These are phyloP conservation scores for Meiosimyza platycephala DNA, from an alignment of 2,888 invertebrate species.

Conservation along the genomic window DNA sequence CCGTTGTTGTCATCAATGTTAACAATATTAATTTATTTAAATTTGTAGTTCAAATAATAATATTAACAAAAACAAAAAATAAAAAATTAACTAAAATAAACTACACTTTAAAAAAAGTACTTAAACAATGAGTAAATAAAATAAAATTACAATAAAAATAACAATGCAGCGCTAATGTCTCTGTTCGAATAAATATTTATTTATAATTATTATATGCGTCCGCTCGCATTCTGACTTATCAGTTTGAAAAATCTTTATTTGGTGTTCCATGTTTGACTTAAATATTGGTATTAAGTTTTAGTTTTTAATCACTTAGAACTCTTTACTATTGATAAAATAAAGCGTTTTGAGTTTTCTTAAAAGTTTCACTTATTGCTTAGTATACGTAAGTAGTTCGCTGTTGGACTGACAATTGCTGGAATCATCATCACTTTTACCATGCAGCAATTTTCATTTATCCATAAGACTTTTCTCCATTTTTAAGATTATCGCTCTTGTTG, in stretches of 20 bases:
- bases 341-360: not conserved
- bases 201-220: slow-evolving; percentile 16
- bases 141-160: not conserved
- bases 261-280: slow-evolving; percentile 33
- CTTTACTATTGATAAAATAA: not conserved
- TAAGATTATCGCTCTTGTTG: slow-evolving; percentile 48
- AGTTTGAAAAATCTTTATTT: slow-evolving; percentile 27
- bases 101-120: slow-evolving; percentile 25
- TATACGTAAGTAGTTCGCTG: not conserved
- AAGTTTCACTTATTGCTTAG: not conserved
- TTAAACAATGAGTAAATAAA: slow-evolving; percentile 18
- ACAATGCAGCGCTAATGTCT: slow-evolving; percentile 16
- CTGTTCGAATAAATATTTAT: slow-evolving; percentile 27
- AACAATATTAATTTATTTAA: slow-evolving; percentile 34
- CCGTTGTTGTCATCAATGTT: slow-evolving; percentile 22
- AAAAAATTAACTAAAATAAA: slow-evolving; percentile 34
- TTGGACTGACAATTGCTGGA: not conserved
- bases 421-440: not conserved
- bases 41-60: slow-evolving; percentile 18
- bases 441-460: slow-evolving; percentile 42
- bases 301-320: not conserved
- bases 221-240: slow-evolving; percentile 3
- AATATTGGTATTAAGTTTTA: slow-evolving; percentile 17
- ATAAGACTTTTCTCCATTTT: slow-evolving; percentile 56
- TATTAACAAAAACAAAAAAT: slow-evolving; percentile 29